These are phyloP conservation scores for Diarsia brunnea DNA, from an alignment of 2,888 invertebrate species.

Conservation along the genomic window DNA sequence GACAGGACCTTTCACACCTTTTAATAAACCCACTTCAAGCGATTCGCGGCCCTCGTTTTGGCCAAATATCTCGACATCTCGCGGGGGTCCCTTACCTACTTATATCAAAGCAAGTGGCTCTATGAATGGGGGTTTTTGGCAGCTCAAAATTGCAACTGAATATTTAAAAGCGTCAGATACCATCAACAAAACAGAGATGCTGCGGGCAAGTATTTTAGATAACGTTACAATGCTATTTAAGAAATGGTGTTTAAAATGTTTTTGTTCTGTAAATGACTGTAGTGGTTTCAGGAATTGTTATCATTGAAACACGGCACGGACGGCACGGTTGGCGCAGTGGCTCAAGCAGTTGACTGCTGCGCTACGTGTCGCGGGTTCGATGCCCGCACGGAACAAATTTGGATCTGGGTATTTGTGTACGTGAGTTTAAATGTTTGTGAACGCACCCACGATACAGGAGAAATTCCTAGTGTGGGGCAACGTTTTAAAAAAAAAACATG, in stretches of 20 bases:
- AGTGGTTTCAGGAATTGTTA: neutral
- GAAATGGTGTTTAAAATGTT: constrained; percentile 28
- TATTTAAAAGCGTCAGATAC: constrained; percentile 72
- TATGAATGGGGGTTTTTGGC: constrained; percentile 76
- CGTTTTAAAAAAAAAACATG: too few relatives aligned
- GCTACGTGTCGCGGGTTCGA: too few relatives aligned
- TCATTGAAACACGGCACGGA: neutral
- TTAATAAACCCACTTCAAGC: constrained; percentile 35
- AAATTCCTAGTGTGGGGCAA: too few relatives aligned
- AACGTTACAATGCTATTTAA: constrained; percentile 38
- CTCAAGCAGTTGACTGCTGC: too few relatives aligned
- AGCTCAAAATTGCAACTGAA: constrained; percentile 79
- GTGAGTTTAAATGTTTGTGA: too few relatives aligned
- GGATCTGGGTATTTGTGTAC: too few relatives aligned
- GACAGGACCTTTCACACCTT: constrained; percentile 6
- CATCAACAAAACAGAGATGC: constrained; percentile 60
- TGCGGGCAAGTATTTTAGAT: constrained; percentile 25
- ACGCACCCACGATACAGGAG: too few relatives aligned
- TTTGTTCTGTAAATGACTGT: neutral
- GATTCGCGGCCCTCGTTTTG: constrained; percentile 28
- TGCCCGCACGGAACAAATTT: too few relatives aligned
- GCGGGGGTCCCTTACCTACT: constrained; percentile 57
- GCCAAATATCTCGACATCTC: constrained; percentile 46
- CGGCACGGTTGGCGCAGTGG: too few relatives aligned
- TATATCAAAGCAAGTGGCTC: constrained; percentile 74